phyloP scores from a whole-genome alignment of 2,888 invertebrate species.

The Pristionchus exspectatus region DNA sequence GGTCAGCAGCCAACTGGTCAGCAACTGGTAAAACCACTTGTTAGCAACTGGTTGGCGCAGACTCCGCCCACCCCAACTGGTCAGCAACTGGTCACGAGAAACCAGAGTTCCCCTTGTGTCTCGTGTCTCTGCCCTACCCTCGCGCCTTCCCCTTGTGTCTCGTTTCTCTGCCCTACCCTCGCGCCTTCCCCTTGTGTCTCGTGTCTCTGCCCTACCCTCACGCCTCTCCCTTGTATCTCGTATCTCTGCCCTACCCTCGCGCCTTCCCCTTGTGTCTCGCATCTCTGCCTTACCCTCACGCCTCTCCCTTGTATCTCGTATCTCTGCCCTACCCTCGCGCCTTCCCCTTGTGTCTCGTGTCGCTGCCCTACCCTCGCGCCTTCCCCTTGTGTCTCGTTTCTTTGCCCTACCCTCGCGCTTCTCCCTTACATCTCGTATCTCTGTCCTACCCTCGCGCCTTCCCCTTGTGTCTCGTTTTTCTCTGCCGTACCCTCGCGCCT shows the following conservation, averaged over 20 bases:
- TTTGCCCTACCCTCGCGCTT: not conserved
- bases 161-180: too few species aligned
- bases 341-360: too few species aligned
- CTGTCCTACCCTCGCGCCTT: not conserved
- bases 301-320: not conserved
- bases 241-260: not conserved
- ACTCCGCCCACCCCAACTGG: too few species aligned
- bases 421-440: not conserved
- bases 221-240: not conserved
- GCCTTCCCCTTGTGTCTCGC: too few species aligned
- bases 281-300: not conserved
- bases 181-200: too few species aligned
- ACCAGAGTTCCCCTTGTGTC: too few species aligned
- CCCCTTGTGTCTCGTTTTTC: not conserved
- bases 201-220: not conserved
- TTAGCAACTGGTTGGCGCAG: too few species aligned
- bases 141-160: not conserved
- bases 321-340: not conserved
- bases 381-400: not conserved
- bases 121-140: not conserved
- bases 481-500: not conserved
- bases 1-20: too few species aligned
- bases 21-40: too few species aligned
- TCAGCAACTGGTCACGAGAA: too few species aligned
- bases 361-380: not conserved